Percentiles rank a stretch among this genome's conserved stretches.
Evolutionary conservation across 2,797 vertebrate species (phyloP).

Genomic region (Sebastes diaconus): DNA sequence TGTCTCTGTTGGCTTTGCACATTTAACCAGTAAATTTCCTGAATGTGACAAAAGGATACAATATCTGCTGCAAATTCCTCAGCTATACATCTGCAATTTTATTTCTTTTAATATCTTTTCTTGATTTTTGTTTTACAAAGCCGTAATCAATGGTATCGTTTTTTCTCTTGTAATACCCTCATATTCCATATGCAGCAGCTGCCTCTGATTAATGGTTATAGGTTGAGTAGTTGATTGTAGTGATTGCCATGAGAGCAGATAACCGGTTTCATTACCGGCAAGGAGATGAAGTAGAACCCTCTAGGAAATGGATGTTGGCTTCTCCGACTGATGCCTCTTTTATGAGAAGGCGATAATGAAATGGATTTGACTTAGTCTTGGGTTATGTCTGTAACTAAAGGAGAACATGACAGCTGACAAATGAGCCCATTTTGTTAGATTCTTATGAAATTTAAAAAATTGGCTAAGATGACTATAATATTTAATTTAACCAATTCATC

Average conservation of each 20-base stretch:
- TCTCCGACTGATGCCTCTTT: not conserved
- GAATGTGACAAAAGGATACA: not conserved
- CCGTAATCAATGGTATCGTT: not conserved
- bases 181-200: not conserved
- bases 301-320: not conserved
- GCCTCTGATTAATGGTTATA: not conserved
- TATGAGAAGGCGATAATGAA: not conserved
- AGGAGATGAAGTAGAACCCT: not conserved
- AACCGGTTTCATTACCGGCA: not conserved
- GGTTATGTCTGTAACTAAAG: not conserved
- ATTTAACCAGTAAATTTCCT: not conserved
- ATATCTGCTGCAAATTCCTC: not conserved
- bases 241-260: not conserved
- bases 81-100: not conserved
- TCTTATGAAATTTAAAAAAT: not conserved
- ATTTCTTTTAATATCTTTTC: not conserved
- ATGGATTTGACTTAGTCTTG: conserved; percentile 14
- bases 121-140: not conserved
- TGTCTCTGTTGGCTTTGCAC: not conserved
- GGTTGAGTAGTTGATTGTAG: not conserved
- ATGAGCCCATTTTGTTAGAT: not conserved
- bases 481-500: not conserved
- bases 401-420: not conserved
- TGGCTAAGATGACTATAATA: not conserved
- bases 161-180: not conserved